Conservation (phyloP, 1,140 invertebrate genomes). For the Megalopta genalis region DNA sequence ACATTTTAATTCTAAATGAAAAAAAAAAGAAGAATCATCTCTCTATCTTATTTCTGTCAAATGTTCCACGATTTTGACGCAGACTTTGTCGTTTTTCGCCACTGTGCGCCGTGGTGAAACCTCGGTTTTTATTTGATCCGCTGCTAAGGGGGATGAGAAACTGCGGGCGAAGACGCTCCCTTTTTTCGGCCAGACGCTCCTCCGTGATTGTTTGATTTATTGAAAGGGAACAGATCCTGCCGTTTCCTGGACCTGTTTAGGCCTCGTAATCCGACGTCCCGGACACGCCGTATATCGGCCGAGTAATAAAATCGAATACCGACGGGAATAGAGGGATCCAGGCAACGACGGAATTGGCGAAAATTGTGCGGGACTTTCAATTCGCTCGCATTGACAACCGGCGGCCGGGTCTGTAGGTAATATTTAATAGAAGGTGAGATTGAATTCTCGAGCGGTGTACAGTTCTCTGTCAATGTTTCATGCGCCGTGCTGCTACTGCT, state of each 20-base stretch:
- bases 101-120: too few species aligned
- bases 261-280: background rate
- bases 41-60: too few species aligned
- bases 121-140: background rate
- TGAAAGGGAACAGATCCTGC: background rate
- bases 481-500: too few species aligned
- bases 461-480: too few species aligned
- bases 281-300: background rate
- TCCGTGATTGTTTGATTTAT: slow-evolving; percentile 9
- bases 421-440: background rate
- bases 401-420: background rate
- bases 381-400: background rate
- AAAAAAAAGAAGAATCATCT: too few species aligned
- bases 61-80: too few species aligned
- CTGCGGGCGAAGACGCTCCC: too few species aligned
- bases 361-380: background rate
- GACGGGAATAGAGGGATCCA: background rate
- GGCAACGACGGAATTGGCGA: background rate
- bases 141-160: too few species aligned
- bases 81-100: too few species aligned
- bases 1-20: too few species aligned
- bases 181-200: background rate
- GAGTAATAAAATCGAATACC: background rate
- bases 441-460: background rate
- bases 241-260: background rate